These are phyloP conservation scores for Oreortyx pictus DNA, from an alignment of 2,797 vertebrate species.

Conservation along the genomic window DNA sequence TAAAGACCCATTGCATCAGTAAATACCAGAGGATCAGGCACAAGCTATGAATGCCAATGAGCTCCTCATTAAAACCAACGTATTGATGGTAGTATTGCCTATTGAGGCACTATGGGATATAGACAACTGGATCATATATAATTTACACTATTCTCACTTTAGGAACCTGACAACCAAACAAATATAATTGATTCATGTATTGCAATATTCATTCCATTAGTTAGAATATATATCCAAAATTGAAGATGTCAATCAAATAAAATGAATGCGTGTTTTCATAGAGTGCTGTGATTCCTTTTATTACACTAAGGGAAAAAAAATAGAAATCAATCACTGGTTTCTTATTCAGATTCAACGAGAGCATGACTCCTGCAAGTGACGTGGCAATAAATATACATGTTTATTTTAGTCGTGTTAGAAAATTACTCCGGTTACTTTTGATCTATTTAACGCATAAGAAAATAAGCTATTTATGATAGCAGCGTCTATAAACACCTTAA, in stretches of 20 bases:
- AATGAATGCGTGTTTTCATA: constrained; percentile 64
- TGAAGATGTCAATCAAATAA: constrained; percentile 76
- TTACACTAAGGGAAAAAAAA: constrained; percentile 45
- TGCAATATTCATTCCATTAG: constrained; percentile 74
- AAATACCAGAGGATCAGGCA: constrained; percentile 31
- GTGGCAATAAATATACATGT: constrained; percentile 31
- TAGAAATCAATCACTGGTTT: constrained; percentile 60
- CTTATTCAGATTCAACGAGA: background rate
- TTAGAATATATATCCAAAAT: constrained; percentile 66
- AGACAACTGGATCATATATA: constrained; percentile 42
- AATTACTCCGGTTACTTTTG: constrained; percentile 57
- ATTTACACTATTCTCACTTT: constrained; percentile 67
- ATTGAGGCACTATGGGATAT: background rate
- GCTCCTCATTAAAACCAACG: constrained; percentile 40
- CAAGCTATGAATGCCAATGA: constrained; percentile 9
- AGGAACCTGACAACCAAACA: constrained; percentile 70
- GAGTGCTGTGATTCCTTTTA: constrained; percentile 51
- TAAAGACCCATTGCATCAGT: constrained; percentile 6
- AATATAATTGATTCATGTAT: constrained; percentile 68
- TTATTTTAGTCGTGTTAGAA: constrained; percentile 23
- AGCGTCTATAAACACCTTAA: constrained; percentile 32
- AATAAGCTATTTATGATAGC: constrained; percentile 55
- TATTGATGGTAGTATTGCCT: constrained; percentile 34
- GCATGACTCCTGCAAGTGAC: background rate
- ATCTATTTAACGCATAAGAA: constrained; percentile 56